Conservation (phyloP, 2,113 vertebrate species). For the Dromiciops gliroides region DNA sequence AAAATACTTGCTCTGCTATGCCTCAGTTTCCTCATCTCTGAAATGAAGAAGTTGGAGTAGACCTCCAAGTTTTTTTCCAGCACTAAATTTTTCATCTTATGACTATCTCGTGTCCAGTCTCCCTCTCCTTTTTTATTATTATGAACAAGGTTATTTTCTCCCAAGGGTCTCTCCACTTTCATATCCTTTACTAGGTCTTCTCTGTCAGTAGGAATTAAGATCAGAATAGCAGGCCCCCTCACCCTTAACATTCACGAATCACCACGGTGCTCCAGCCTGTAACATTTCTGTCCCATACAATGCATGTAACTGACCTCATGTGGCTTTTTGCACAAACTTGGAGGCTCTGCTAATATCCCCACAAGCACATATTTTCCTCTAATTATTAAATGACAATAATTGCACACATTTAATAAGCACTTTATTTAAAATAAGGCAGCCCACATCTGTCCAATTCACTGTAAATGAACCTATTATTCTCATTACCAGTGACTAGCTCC, state of each 20-base stretch:
- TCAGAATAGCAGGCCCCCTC: slow-evolving; percentile 5
- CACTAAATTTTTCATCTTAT: not conserved
- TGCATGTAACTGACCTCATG: not conserved
- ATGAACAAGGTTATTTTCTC: not conserved
- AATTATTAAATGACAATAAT: slow-evolving; percentile 42
- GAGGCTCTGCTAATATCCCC: slow-evolving; percentile 28
- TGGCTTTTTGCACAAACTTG: slow-evolving; percentile 29
- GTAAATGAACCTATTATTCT: not conserved
- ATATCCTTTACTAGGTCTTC: not conserved
- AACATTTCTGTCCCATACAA: not conserved
- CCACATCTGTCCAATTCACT: not conserved
- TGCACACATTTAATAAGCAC: slow-evolving; percentile 6
- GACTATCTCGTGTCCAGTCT: not conserved
- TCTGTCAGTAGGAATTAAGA: slow-evolving; percentile 24
- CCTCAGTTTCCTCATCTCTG: not conserved
- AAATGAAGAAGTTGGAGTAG: not conserved
- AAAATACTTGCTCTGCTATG: not conserved
- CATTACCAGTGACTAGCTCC: not conserved
- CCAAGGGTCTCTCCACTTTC: not conserved
- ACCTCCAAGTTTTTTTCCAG: not conserved
- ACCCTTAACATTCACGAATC: slow-evolving; percentile 26
- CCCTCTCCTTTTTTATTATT: not conserved
- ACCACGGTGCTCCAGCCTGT: not conserved
- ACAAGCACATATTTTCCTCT: not conserved
- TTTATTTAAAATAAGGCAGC: slow-evolving; percentile 38